These are phyloP conservation scores for Melanotaenia trifasciata DNA, from an alignment of 2,797 vertebrate genomes.

Conservation along the genomic window DNA sequence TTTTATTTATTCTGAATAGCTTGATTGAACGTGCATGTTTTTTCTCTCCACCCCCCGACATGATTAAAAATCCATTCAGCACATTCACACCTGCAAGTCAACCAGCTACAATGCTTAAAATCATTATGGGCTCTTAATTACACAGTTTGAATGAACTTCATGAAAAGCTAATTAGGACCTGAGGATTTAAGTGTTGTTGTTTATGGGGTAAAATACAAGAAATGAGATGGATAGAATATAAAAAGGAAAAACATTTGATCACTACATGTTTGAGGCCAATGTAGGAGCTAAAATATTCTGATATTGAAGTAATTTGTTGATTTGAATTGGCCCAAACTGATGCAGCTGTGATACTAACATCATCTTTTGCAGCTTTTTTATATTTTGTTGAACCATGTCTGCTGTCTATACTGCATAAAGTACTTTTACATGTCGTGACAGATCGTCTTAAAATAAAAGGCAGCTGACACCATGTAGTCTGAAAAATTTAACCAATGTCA, in stretches of 20 bases:
- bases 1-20: slow-evolving; percentile 43
- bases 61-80: slow-evolving; percentile 34
- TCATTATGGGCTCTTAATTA: slow-evolving; percentile 18
- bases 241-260: not conserved
- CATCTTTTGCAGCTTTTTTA: not conserved
- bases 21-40: slow-evolving; percentile 39
- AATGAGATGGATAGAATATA: not conserved
- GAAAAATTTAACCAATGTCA: slow-evolving; percentile 7
- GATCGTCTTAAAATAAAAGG: not conserved
- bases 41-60: not conserved
- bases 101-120: not conserved
- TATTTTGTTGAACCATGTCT: not conserved
- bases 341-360: not conserved
- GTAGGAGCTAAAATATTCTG: not conserved
- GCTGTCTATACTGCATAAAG: not conserved
- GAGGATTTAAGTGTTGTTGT: not conserved
- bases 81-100: slow-evolving; percentile 14
- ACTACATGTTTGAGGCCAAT: not conserved
- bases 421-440: slow-evolving; percentile 10
- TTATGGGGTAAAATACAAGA: not conserved
- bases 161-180: not conserved
- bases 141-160: not conserved
- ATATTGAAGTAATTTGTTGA: not conserved
- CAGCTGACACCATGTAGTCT: slow-evolving; percentile 10
- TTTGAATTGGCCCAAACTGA: not conserved